Evolutionary conservation across 1,140 invertebrate species (phyloP).

Genomic region (Drosophila ercepeae): DNA sequence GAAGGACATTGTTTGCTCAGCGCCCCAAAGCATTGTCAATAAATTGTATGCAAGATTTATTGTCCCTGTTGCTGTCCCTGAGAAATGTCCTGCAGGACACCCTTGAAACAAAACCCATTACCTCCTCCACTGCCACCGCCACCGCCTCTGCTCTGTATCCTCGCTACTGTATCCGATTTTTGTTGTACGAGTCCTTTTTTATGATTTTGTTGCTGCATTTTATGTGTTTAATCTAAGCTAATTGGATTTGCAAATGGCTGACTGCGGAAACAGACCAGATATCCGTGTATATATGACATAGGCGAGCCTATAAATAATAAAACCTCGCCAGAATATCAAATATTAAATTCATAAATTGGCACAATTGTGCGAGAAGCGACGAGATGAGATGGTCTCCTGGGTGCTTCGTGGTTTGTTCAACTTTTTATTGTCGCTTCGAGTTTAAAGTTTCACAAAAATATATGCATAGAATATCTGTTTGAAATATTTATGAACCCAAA

Average conservation of each 20-base stretch:
- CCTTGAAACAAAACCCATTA: neutral
- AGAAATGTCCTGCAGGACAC: slow-evolving; percentile 37
- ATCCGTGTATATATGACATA: slow-evolving; percentile 7
- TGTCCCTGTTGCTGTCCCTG: slow-evolving; percentile 42
- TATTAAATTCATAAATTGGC: slow-evolving; percentile 1
- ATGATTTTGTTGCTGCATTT: slow-evolving; percentile 21
- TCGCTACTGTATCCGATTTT: slow-evolving; percentile 17
- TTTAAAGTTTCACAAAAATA: slow-evolving; percentile 15
- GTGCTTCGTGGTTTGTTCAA: slow-evolving; percentile 15
- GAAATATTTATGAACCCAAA: slow-evolving; percentile 44
- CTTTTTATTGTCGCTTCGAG: slow-evolving; percentile 15
- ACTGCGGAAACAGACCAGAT: slow-evolving; percentile 19
- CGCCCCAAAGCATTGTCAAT: slow-evolving; percentile 76
- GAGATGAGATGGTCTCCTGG: neutral
- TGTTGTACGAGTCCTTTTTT: slow-evolving; percentile 17
- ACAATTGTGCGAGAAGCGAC: neutral
- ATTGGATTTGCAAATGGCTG: slow-evolving; percentile 61
- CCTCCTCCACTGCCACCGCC: neutral
- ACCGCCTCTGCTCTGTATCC: neutral
- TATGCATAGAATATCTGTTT: neutral
- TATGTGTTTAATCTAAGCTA: slow-evolving; percentile 58
- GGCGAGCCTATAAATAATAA: slow-evolving; percentile 41
- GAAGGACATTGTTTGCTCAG: slow-evolving; percentile 77
- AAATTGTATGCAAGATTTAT: slow-evolving; percentile 81
- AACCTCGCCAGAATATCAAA: neutral